Evolutionary conservation across 2,888 invertebrate genomes (phyloP), one percentile per base, ranked within the genome.

Genomic region (Acronicta alni): DNA sequence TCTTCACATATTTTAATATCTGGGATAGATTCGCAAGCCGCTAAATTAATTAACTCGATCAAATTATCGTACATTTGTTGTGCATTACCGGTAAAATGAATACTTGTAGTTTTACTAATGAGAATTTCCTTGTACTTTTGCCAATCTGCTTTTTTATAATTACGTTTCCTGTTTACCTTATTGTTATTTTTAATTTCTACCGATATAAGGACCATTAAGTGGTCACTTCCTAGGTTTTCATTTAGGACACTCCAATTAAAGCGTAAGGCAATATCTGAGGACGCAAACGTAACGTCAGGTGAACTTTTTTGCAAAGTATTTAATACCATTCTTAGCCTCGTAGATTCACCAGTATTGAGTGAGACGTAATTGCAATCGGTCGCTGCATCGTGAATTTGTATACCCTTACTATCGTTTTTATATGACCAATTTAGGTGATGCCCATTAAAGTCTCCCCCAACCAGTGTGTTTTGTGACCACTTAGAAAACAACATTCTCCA

Each of bases 381-480:
- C 23, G 53, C 44, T 37, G 46, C 41, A 26, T 42, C 35, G 10
- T 58, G 46, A 2, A 53, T 39, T 18, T 46, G 46, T 15, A 38
- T 12, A 18, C 45, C 39, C 20, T 30, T 43, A 10, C 9, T 9
- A 20, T 54, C 37, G 12, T 8, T 38, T 38, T 42, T 16, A 9
- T 35, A 43, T 16, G 37, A 37, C 32, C 23, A 38, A 16, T 38
- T 38, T 2, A 3, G 0, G 15, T 38, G 38, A 38, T 38, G 38
- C 9, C 38, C 38, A 3, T 15, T 38, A 8, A 38, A 38, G 16
- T 38, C 38, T 8, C 38, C 37, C 8, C 38, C 38, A 16, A 48
- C 42, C 6, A 63, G 9, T 14, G 70, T 67, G 46, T 44, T 64
- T 32, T 35, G 55, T 10, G 52, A 16, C 52, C 52, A 52, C 9